Conservation (phyloP, 2,797 vertebrate genomes). For the Parotocinclus haroldoi region DNA sequence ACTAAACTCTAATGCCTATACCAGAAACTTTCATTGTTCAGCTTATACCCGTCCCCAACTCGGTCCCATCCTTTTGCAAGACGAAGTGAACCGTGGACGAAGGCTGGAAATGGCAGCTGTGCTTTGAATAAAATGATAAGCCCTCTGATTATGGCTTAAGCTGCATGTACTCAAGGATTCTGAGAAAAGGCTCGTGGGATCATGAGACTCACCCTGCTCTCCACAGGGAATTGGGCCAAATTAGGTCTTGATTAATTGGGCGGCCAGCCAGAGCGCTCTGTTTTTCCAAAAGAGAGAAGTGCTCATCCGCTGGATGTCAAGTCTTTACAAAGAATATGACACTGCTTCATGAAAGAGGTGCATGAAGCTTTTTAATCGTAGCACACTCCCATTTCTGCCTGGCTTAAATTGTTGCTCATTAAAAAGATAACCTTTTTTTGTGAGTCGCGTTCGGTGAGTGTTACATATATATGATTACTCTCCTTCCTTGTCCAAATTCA, state of each 20-base stretch:
- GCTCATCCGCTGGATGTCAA: slow-evolving; percentile 23
- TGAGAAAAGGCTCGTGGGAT: slow-evolving; percentile 31
- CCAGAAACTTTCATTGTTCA: no score
- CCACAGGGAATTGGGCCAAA: slow-evolving; percentile 38
- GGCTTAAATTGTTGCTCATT: background rate
- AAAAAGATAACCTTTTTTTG: no score
- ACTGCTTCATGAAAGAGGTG: slow-evolving; percentile 11
- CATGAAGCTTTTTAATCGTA: slow-evolving; percentile 11
- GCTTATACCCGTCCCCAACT: background rate
- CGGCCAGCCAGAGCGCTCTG: slow-evolving; percentile 18
- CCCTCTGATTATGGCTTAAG: slow-evolving; percentile 29
- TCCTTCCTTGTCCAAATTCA: no score
- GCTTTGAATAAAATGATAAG: slow-evolving; percentile 1
- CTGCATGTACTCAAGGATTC: slow-evolving; percentile 34
- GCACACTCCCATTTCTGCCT: slow-evolving; percentile 1
- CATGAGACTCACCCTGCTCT: slow-evolving; percentile 36
- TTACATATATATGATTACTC: no score
- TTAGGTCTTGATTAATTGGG: slow-evolving; percentile 45
- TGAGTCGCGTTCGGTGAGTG: no score
- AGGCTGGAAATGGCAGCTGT: background rate
- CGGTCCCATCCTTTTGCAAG: no score
- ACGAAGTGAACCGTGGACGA: background rate
- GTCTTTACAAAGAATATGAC: slow-evolving; percentile 28
- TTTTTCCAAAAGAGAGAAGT: slow-evolving; percentile 25
- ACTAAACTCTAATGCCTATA: no score